A percentile compares a stretch with the other conserved stretches of the same genome.
These are phyloP conservation scores for Eulithis testata DNA, from an alignment of 2,888 invertebrate genomes.

Conservation along the genomic window DNA sequence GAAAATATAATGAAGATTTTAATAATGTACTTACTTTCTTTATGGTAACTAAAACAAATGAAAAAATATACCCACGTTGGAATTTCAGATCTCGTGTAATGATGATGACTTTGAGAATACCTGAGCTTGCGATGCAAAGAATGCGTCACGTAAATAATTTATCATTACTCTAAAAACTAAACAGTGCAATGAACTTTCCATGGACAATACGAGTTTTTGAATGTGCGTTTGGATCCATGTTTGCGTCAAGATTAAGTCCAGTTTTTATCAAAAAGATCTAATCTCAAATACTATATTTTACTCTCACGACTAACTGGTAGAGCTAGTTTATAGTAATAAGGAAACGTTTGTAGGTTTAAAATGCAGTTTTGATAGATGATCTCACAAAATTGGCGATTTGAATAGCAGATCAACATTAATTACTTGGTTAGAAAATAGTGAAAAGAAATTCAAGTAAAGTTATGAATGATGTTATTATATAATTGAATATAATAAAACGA, in stretches of 20 bases:
- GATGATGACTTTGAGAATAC: conserved; percentile 69
- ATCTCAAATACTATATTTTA: conserved; percentile 37
- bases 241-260: conserved; percentile 24
- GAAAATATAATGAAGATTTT: too few species aligned
- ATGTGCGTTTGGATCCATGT: conserved; percentile 47
- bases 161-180: conserved; percentile 63
- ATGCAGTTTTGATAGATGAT: conserved; percentile 12
- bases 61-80: conserved; percentile 14
- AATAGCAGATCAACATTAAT: conserved; percentile 13
- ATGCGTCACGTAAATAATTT: conserved; percentile 68
- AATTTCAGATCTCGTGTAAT: conserved; percentile 50
- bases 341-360: conserved; percentile 23
- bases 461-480: too few species aligned
- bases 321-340: conserved; percentile 40
- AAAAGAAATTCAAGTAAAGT: too few species aligned
- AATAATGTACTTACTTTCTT: too few species aligned
- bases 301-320: conserved; percentile 48
- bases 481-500: too few species aligned
- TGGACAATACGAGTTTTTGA: conserved; percentile 14
- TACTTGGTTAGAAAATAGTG: too few species aligned
- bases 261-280: conserved; percentile 32
- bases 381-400: conserved; percentile 9
- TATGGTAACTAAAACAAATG: too few species aligned
- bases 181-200: conserved; percentile 40
- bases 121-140: conserved; percentile 64